Base-by-base conservation (phyloP, 53 echinoderm and acorn worm genomes). In the Astropecten irregularis region DNA sequence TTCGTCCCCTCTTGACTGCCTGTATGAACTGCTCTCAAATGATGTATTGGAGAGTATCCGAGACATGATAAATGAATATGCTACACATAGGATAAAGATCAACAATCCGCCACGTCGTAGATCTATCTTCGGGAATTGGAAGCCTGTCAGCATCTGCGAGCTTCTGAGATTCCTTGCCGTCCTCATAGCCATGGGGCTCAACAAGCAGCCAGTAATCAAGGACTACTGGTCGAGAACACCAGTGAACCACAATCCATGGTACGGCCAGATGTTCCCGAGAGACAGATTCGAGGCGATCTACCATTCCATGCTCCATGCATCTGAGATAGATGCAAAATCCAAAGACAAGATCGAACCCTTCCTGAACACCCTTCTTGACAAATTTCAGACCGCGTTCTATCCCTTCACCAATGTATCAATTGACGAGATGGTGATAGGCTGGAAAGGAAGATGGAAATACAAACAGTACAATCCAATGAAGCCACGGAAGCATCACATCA, bases 401-500 rank as follows among this genome's bases (percentile, higher is more conserved):
- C 84, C 84, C 55, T 84, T 71, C 36, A 25, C 50, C 33, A 55
- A 84, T 39, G 33, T 84, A 39, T 35, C 71, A 4, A 42, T 84
- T 39, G 84, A 84, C 40, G 84, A 84, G 38, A 84, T 84, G 84
- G 84, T 84, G 23, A 84, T 84, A 59, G 71, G 84, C 14, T 84
- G 84, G 84, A 84, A 84, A 72, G 62, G 60, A 44, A 10, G 60
- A 10, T 84, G 48, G 85, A 71, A 71, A 23, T 70, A 71, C 42
- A 72, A 59, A 36, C 84, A 84, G 71, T 84, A 84, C 71, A 84
- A 71, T 71, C 58, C 84, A 14, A 23, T 42, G 19, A 84, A 84
- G 57, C 84, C 84, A 40, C 56, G 55, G 27, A 68, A 83, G 56
- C 53, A 84, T 55, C 84, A 71, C 59, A 84, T 84, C 58, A 84